Evolutionary conservation across 1,140 invertebrate species (phyloP), one percentile per base, ranked within the genome.

Genomic region (Ruditapes philippinarum): DNA sequence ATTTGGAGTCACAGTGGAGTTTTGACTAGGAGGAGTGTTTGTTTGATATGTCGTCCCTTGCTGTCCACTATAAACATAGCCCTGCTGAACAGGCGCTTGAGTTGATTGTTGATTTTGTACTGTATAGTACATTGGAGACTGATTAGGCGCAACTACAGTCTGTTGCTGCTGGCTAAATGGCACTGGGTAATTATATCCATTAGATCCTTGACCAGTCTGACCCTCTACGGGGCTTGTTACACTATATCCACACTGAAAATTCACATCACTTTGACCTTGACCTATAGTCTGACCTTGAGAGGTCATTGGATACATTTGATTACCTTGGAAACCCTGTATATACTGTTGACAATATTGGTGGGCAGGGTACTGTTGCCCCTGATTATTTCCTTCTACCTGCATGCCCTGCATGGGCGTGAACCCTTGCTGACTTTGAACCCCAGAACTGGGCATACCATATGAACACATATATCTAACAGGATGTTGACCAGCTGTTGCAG

Each of bases 1-100:
- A 49, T 78, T 68, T 79, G 73, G 74, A 57, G 45, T 79, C 36
- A 79, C 84, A 57, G 84, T 45, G 28, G 49, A 40, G 49, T 87
- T 87, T 65, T 87, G 73, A 79, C 57, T 87, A 79, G 84, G 84
- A 36, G 84, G 84, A 40, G 70, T 87, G 40, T 22, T 76, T 49
- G 45, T 87, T 40, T 78, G 54, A 87, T 79, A 87, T 79, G 74
- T 78, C 1, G 74, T 65, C 33, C 84, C 84, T 49, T 78, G 73
- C 49, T 78, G 84, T 3, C 73, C 84, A 60, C 73, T 49, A 54
- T 79, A 87, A 17, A 76, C 40, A 87, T 62, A 87, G 12, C 73
- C 51, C 38, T 60, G 74, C 28, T 22, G 57, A 22, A 65, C 54
- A 31, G 28, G 42, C 0, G 49, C 49, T 28, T 36, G 70, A 45